Evolutionary conservation across 2,888 invertebrate genomes (phyloP).

Genomic region (Caprella mutica): DNA sequence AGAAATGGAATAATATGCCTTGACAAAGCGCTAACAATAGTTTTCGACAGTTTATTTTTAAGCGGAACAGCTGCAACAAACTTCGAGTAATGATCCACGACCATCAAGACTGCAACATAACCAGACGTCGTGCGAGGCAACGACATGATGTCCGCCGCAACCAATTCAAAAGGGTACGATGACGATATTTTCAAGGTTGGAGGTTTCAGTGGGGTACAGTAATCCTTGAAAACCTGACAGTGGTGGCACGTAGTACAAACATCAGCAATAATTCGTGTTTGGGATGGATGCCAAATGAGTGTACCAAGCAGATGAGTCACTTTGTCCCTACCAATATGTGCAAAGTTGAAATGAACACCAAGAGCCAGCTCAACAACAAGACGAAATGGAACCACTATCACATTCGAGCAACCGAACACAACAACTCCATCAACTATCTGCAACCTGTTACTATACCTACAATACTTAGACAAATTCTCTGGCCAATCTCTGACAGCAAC

Average conservation of each 20-base stretch:
- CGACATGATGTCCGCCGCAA: neutral
- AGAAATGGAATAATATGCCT: neutral
- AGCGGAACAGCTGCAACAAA: neutral
- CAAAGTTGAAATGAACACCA: neutral
- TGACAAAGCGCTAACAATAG: neutral
- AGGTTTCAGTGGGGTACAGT: neutral
- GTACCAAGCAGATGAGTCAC: neutral
- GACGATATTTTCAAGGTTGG: neutral
- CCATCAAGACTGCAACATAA: neutral
- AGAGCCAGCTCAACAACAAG: too few relatives aligned
- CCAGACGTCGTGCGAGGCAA: neutral
- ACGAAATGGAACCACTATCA: too few relatives aligned
- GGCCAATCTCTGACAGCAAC: neutral
- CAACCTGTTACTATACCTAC: neutral
- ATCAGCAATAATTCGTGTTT: neutral
- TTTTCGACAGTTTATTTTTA: neutral
- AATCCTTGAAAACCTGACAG: neutral
- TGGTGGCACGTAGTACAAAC: neutral
- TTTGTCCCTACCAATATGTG: neutral
- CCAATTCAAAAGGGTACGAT: neutral
- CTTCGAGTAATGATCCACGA: neutral
- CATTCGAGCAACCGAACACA: neutral
- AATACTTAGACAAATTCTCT: neutral
- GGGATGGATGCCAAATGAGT: neutral
- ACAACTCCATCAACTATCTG: neutral